Evolutionary conservation across 2,888 invertebrate genomes (phyloP), one percentile per base, ranked within the genome.

Genomic region (Drosophila dives): DNA sequence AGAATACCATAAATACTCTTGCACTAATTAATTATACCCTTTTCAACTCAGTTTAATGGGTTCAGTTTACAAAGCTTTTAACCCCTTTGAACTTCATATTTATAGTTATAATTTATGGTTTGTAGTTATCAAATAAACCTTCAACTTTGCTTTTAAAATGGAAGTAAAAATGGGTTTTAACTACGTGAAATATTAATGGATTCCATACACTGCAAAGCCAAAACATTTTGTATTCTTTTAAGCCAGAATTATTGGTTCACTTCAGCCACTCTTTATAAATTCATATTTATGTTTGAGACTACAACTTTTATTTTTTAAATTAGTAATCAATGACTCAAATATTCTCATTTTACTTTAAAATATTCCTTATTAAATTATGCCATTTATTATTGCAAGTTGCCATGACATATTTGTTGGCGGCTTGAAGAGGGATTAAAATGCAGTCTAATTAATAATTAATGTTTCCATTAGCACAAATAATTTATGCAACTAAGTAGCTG

Each of bases 381-480:
- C 26, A 3, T 38, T 33, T 38, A 67, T 54, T 64, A 48, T 33
- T 67, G 29, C 26, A 49, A 55, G 38, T 26, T 33, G 20, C 17
- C 40, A 40, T n/a, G 23, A 10, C 32, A 45, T 68, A 38, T 53
- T 68, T 60, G 36, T 53, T 51, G n/a, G 32, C 11, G 38, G 15
- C n/a, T 53, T 32, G 60, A 54, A 61, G 23, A 40, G 56, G 38
- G 56, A 51, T 65, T 76, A 54, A 63, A 60, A 23, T 34, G 36
- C 32, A 51, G 51, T 33, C 26, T 45, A 42, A 76, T 76, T 34
- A 71, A 76, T 76, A 45, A 63, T 71, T 54, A 59, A 65, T 71
- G 45, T 29, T 11, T 29, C 61, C 63, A 74, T 74, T 74, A 74
- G 73, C 59, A 51, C 15, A 59, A 62, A 45, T 42, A 50, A 68